These are phyloP conservation scores for Myzus persicae DNA, from an alignment of 1,140 invertebrate genomes.

Conservation along the genomic window DNA sequence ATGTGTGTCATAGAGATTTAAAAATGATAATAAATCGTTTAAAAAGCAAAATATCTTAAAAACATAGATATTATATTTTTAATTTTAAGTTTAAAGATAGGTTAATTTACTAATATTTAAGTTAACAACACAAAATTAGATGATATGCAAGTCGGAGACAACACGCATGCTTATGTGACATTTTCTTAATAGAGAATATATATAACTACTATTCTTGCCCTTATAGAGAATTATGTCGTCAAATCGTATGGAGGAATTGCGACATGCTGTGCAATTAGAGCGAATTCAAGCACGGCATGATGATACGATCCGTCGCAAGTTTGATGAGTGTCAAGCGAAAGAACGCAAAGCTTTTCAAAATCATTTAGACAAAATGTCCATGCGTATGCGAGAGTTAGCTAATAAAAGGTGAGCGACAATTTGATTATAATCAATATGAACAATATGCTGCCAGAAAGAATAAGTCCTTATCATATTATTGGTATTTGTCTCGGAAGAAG, in stretches of 20 bases:
- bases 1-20: too few species aligned
- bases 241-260: constrained; percentile 38
- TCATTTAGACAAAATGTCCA: constrained; percentile 41
- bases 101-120: background rate
- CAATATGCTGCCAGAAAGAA: background rate
- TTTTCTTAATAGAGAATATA: background rate
- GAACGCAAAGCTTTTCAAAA: constrained; percentile 53
- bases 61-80: background rate
- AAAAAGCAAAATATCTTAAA: background rate
- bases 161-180: background rate
- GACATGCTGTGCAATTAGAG: constrained; percentile 36
- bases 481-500: background rate
- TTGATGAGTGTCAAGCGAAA: constrained; percentile 50
- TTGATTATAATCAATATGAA: background rate
- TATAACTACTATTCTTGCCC: background rate
- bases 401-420: constrained; percentile 21
- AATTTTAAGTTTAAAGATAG: background rate
- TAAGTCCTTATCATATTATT: background rate
- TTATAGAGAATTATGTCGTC: constrained; percentile 36
- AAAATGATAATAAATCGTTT: background rate
- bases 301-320: constrained; percentile 23
- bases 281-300: constrained; percentile 34
- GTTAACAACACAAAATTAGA: too few species aligned
- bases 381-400: constrained; percentile 42
- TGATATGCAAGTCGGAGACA: background rate